phyloP scores from a whole-genome alignment of 2,797 vertebrate genomes.

The Hoplostethus atlanticus region DNA sequence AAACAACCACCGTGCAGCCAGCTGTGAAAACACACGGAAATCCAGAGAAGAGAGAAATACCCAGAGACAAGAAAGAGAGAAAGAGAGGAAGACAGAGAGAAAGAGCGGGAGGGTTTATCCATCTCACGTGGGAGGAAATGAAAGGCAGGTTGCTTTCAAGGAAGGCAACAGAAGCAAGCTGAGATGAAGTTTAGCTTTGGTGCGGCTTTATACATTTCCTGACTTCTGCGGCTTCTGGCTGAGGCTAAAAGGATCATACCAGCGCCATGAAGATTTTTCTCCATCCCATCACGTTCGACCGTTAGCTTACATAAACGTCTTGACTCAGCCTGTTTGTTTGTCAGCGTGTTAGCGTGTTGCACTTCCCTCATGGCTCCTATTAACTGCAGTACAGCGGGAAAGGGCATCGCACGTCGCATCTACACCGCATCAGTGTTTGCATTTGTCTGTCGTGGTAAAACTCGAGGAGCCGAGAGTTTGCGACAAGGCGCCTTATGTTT shows the following conservation, averaged over 20 bases:
- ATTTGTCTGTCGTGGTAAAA: too few species aligned
- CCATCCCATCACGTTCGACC: constrained; percentile 1
- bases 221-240: constrained; percentile 51
- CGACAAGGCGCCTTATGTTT: too few species aligned
- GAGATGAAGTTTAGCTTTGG: too few species aligned
- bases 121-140: background rate
- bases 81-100: background rate
- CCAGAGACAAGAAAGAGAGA: background rate
- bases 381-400: too few species aligned
- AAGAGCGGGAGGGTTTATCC: background rate
- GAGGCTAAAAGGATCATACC: constrained; percentile 26
- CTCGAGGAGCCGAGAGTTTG: too few species aligned
- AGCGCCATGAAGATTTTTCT: constrained; percentile 16
- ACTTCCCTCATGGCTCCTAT: too few species aligned
- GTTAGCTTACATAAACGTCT: background rate
- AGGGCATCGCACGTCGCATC: too few species aligned
- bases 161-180: too few species aligned
- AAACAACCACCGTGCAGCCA: constrained; percentile 26
- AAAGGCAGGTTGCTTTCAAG: background rate
- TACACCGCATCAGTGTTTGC: too few species aligned
- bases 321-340: constrained; percentile 28
- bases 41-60: constrained; percentile 1
- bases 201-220: constrained; percentile 45
- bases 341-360: background rate
- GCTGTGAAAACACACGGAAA: constrained; percentile 45